Conservation (phyloP, 2,113 vertebrate species). For the Bungarus multicinctus region DNA sequence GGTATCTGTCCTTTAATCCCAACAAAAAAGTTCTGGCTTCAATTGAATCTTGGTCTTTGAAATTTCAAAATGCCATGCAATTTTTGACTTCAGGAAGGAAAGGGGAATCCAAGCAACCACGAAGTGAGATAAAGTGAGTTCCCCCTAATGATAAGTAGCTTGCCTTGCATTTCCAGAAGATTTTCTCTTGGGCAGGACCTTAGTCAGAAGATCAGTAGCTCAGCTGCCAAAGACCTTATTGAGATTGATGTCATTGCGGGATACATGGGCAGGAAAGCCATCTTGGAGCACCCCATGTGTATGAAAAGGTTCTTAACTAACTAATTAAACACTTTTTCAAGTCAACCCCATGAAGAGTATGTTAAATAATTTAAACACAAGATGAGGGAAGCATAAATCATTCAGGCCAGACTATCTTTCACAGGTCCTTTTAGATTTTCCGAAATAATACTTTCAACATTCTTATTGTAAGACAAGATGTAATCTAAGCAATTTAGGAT, state of each 20-base stretch:
- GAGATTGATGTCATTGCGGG: neutral
- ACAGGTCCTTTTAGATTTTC: neutral
- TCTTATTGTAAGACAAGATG: neutral
- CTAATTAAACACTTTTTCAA: neutral
- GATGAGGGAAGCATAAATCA: neutral
- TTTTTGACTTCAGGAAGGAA: neutral
- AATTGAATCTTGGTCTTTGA: neutral
- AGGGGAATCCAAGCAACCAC: neutral
- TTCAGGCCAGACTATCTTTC: neutral
- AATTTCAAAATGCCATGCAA: neutral
- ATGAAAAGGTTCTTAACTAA: neutral
- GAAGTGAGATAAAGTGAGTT: neutral
- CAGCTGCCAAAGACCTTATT: neutral
- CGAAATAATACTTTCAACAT: neutral
- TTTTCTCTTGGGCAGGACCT: neutral
- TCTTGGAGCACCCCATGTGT: neutral
- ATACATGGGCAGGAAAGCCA: neutral
- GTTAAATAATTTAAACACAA: neutral
- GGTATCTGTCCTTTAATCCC: neutral
- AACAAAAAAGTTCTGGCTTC: neutral
- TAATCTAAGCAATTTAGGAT: neutral
- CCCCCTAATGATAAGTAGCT: neutral
- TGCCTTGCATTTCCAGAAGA: neutral
- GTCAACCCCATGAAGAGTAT: neutral
- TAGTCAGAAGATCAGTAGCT: neutral